These are phyloP conservation scores for Dinocampus coccinellae DNA, from an alignment of 2,888 invertebrate genomes.

Conservation along the genomic window DNA sequence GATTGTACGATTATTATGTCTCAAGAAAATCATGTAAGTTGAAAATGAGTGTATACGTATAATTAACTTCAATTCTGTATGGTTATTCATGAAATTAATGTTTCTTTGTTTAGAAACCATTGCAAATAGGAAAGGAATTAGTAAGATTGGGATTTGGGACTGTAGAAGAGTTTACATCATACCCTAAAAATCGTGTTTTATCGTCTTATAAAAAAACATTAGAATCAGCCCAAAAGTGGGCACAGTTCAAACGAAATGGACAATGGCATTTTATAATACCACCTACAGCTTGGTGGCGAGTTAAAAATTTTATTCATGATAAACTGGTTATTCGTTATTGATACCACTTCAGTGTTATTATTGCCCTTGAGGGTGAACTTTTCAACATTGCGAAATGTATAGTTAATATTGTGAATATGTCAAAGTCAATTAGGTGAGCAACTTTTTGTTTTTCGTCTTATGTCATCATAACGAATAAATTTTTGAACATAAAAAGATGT, in stretches of 20 bases:
- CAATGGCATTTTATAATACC: slow-evolving; percentile 69
- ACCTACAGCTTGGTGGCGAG: slow-evolving; percentile 63
- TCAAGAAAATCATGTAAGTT: slow-evolving; percentile 58
- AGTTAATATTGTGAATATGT: background rate
- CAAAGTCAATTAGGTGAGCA: background rate
- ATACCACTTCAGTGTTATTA: slow-evolving; percentile 1
- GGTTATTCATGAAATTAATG: background rate
- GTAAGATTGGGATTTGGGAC: slow-evolving; percentile 69
- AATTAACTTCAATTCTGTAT: background rate
- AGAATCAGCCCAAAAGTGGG: slow-evolving; percentile 68
- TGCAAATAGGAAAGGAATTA: slow-evolving; percentile 72
- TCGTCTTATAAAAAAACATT: slow-evolving; percentile 68
- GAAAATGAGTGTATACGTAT: background rate
- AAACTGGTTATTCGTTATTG: slow-evolving; percentile 42
- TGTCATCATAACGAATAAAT: background rate
- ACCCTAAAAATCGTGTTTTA: slow-evolving; percentile 59
- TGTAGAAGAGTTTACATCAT: slow-evolving; percentile 48
- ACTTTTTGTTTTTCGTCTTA: background rate
- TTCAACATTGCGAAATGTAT: background rate
- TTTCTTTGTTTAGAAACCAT: slow-evolving; percentile 12
- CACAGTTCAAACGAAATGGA: slow-evolving; percentile 70
- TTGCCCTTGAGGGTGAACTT: background rate
- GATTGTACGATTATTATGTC: slow-evolving; percentile 69
- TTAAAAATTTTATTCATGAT: slow-evolving; percentile 50
- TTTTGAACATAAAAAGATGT: background rate